Evolutionary conservation across 2,113 vertebrate genomes (phyloP).

Genomic region (Pollachius pollachius): DNA sequence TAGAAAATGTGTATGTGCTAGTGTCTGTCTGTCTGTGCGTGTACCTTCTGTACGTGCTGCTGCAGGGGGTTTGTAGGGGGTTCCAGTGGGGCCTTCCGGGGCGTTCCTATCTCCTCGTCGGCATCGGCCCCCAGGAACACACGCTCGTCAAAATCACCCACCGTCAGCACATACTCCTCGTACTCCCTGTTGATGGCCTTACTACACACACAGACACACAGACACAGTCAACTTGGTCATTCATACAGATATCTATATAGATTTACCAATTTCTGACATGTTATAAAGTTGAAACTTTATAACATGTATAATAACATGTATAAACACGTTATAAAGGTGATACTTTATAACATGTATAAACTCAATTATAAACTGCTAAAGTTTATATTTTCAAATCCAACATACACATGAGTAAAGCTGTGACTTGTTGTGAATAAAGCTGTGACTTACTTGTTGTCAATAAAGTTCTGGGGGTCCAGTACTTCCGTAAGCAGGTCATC

Average conservation of each 20-base stretch:
- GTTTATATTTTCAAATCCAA: too few species aligned
- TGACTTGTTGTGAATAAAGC: too few species aligned
- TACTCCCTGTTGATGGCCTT: constrained; percentile 95
- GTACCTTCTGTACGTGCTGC: constrained; percentile 91
- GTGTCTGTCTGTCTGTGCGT: background rate
- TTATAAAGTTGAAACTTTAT: too few species aligned
- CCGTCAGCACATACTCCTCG: constrained; percentile 93
- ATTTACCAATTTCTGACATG: too few species aligned
- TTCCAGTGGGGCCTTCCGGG: constrained; percentile 76
- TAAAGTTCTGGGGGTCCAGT: constrained; percentile 81
- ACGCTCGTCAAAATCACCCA: constrained; percentile 95
- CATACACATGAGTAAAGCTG: too few species aligned
- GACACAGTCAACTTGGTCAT: background rate
- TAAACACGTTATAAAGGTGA: too few species aligned
- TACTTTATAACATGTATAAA: too few species aligned
- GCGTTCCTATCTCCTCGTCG: constrained; percentile 95
- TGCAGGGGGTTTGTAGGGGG: constrained; percentile 76
- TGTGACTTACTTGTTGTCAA: constrained; percentile 87
- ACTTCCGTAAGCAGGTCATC: constrained; percentile 82
- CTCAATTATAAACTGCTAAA: too few species aligned
- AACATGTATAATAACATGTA: too few species aligned
- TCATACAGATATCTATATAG: too few species aligned
- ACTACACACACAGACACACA: constrained; percentile 62
- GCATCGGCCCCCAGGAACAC: constrained; percentile 94
- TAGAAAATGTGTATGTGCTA: background rate